Conservation (phyloP, 2,888 invertebrate species). For the Troides helena region DNA sequence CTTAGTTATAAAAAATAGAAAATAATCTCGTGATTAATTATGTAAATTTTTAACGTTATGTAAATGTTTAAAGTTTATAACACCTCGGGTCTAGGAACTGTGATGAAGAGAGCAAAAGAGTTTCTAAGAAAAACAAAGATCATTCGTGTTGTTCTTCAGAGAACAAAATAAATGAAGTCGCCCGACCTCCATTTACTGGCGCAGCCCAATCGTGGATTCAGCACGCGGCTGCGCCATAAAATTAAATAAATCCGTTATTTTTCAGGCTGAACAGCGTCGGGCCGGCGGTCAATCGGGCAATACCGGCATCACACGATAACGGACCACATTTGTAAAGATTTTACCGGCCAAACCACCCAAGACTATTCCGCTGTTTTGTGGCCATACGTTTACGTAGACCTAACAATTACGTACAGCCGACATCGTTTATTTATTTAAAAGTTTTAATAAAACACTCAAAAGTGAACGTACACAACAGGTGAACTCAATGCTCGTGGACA, state of each 20-base stretch:
- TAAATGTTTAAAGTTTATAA: neutral
- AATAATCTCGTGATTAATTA: neutral
- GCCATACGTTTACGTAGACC: conserved; percentile 63
- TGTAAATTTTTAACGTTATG: too few species aligned
- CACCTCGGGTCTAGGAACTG: neutral
- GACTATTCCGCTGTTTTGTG: conserved; percentile 57
- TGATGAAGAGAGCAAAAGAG: conserved; percentile 6
- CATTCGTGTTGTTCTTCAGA: conserved; percentile 15
- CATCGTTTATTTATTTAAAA: neutral
- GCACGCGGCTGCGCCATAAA: conserved; percentile 77
- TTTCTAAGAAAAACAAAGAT: conserved; percentile 15
- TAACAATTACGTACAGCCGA: conserved; percentile 32
- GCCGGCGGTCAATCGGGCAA: conserved; percentile 71
- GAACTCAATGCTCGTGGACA: too few species aligned
- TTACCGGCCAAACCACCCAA: conserved; percentile 62
- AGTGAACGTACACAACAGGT: too few species aligned
- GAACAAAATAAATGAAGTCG: conserved; percentile 24
- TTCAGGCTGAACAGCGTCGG: conserved; percentile 74
- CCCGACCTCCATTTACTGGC: conserved; percentile 30
- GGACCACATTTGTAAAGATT: conserved; percentile 79
- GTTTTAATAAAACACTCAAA: too few species aligned
- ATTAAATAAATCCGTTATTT: conserved; percentile 80
- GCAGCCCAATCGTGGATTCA: conserved; percentile 73
- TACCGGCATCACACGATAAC: conserved; percentile 59
- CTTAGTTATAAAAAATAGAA: neutral